phyloP scores from a whole-genome alignment of 2,113 vertebrate species.

The Plecotus auritus region DNA sequence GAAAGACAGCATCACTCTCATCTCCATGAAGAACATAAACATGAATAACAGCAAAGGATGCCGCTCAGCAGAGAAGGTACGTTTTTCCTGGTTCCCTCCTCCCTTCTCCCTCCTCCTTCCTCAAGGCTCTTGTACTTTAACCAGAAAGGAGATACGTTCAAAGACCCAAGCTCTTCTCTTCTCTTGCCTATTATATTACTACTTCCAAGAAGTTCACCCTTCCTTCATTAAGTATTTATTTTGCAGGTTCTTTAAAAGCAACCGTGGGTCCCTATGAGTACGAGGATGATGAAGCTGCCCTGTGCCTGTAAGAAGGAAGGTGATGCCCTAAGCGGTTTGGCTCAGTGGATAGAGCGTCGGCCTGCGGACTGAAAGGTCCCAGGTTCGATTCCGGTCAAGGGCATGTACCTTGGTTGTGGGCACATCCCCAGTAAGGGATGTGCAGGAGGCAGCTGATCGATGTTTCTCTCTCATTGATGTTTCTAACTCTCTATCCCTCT shows the following conservation, averaged over 20 bases:
- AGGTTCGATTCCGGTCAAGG: no score
- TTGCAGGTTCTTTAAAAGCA: slow-evolving; percentile 69
- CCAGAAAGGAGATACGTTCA: neutral
- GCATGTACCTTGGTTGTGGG: no score
- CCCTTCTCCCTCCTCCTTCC: neutral
- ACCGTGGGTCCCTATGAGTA: neutral
- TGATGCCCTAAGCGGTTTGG: neutral
- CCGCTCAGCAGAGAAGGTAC: slow-evolving; percentile 73
- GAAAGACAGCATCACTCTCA: slow-evolving; percentile 86
- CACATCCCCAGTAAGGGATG: no score
- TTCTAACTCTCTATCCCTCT: no score
- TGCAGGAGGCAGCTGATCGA: no score
- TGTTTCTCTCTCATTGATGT: no score
- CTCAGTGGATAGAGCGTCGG: no score
- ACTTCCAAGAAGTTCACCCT: neutral
- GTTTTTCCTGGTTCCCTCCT: neutral
- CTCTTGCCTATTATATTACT: neutral
- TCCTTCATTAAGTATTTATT: slow-evolving; percentile 16
- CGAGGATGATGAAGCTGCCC: neutral
- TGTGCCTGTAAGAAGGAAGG: slow-evolving; percentile 20
- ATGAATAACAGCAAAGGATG: slow-evolving; percentile 82
- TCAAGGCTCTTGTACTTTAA: neutral
- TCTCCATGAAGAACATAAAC: slow-evolving; percentile 89
- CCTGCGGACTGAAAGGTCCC: no score
- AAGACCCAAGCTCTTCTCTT: neutral